Conservation (phyloP, 2,797 vertebrate genomes). For the Notoglanidium macrostoma region DNA sequence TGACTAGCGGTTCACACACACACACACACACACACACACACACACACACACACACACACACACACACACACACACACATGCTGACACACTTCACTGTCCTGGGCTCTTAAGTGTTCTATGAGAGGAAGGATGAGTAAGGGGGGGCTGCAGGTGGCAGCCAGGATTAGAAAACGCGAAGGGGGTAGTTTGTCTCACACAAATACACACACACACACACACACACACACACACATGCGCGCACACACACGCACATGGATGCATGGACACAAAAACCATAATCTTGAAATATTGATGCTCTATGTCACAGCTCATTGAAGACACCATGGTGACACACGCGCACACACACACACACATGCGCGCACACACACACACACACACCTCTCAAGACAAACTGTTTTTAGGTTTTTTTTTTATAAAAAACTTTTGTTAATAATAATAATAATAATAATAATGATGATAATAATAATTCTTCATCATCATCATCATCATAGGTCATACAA, state of each 20-base stretch:
- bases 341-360: background rate
- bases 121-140: constrained; percentile 47
- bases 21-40: constrained; percentile 20
- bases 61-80: constrained; percentile 1
- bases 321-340: constrained; percentile 39
- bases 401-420: constrained; percentile 18
- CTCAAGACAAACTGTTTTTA: background rate
- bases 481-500: too few species aligned
- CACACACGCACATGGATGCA: constrained; percentile 28
- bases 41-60: constrained; percentile 20
- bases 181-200: constrained; percentile 4
- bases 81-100: constrained; percentile 56
- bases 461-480: too few species aligned
- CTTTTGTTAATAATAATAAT: background rate
- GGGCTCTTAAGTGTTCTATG: constrained; percentile 64
- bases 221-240: constrained; percentile 30
- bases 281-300: constrained; percentile 79
- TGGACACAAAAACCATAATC: constrained; percentile 66
- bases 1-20: constrained; percentile 42
- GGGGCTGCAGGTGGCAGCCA: constrained; percentile 75
- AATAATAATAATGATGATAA: too few species aligned
- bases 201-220: too few species aligned
- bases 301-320: constrained; percentile 65
- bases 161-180: constrained; percentile 51
- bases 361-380: background rate